phyloP scores from a whole-genome alignment of 2,113 vertebrate genomes.

The Nanorana parkeri region DNA sequence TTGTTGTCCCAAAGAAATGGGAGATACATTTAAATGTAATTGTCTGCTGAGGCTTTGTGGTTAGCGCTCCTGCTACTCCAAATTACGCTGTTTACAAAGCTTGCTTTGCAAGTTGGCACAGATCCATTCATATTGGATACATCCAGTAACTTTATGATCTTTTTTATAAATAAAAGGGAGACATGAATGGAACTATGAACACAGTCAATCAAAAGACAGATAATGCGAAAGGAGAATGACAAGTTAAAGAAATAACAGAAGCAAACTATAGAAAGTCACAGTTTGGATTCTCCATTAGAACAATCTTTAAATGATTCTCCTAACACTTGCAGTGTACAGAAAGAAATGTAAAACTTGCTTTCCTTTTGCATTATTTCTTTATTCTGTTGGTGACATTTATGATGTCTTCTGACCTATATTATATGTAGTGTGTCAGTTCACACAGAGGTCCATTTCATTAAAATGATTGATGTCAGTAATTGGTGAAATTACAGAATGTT shows the following conservation, averaged over 20 bases:
- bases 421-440: not conserved
- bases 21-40: slow-evolving; percentile 57
- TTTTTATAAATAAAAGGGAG: slow-evolving; percentile 25
- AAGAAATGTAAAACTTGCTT: not conserved
- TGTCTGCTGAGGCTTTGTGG: slow-evolving; percentile 55
- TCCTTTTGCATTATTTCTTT: slow-evolving; percentile 3
- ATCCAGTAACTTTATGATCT: slow-evolving; percentile 51
- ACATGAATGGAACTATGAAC: slow-evolving; percentile 32
- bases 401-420: slow-evolving; percentile 13
- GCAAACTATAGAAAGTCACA: slow-evolving; percentile 8
- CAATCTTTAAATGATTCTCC: slow-evolving; percentile 10
- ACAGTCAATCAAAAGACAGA: slow-evolving; percentile 12
- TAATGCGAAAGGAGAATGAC: slow-evolving; percentile 22
- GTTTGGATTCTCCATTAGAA: not conserved
- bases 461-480: not conserved
- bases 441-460: not conserved
- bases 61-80: slow-evolving; percentile 49
- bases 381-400: slow-evolving; percentile 1
- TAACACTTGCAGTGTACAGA: not conserved
- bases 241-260: slow-evolving; percentile 24
- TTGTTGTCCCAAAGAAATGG: slow-evolving; percentile 52
- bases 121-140: slow-evolving; percentile 46
- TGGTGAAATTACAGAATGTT: not conserved
- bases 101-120: slow-evolving; percentile 43
- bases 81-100: slow-evolving; percentile 57